phyloP scores from a whole-genome alignment of 2,113 vertebrate genomes.

The Grantiella picta region DNA sequence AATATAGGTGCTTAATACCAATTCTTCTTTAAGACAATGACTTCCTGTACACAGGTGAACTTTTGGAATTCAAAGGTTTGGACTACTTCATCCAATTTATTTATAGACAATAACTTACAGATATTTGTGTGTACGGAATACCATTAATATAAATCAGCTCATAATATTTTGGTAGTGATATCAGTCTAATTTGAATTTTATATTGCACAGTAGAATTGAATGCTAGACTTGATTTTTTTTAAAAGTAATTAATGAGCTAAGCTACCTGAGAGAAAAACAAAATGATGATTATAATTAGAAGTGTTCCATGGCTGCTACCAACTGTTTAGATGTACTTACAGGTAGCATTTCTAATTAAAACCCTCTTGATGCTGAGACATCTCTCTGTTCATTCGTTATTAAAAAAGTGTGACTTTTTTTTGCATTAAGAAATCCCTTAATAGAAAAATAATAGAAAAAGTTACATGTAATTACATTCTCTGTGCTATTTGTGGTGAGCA shows the following conservation, averaged over 20 bases:
- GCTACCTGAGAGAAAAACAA: constrained; percentile 68
- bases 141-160: constrained; percentile 44
- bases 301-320: constrained; percentile 54
- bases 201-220: constrained; percentile 29
- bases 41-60: background rate
- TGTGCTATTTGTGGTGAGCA: constrained; percentile 22
- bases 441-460: constrained; percentile 60
- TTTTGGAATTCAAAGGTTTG: background rate
- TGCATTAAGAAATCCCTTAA: constrained; percentile 51
- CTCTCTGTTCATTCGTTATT: constrained; percentile 43
- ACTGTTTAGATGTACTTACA: constrained; percentile 69
- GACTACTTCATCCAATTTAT: background rate
- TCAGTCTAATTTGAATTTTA: constrained; percentile 51
- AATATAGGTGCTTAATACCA: background rate
- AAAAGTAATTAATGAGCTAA: constrained; percentile 68
- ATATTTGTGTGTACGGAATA: constrained; percentile 7
- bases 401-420: background rate
- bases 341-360: constrained; percentile 70
- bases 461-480: constrained; percentile 53
- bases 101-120: background rate
- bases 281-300: constrained; percentile 71
- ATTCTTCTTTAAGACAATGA: background rate
- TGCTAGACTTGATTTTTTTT: constrained; percentile 46
- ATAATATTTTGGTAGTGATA: constrained; percentile 4
- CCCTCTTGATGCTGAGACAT: constrained; percentile 47